A percentile compares a stretch with the other conserved stretches of the same genome.
Conservation (phyloP, 1,140 invertebrate genomes). For the Acromyrmex heyeri region DNA sequence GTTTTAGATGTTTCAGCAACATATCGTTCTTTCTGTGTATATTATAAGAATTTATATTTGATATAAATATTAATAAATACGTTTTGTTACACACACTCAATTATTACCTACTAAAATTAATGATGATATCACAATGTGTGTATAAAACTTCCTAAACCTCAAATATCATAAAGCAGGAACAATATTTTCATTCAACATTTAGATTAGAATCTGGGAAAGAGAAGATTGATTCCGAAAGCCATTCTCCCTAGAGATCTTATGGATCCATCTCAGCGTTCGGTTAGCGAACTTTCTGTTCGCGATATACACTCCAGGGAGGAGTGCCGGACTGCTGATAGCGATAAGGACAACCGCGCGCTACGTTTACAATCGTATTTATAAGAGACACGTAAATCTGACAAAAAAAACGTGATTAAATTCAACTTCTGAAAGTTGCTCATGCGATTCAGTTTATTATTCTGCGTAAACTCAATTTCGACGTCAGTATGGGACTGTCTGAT, state of each 20-base stretch:
- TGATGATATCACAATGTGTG: background rate
- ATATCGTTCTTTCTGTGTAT: no score
- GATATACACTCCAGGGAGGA: conserved; percentile 49
- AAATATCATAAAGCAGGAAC: background rate
- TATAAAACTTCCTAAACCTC: background rate
- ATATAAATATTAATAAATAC: background rate
- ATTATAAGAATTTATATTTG: background rate
- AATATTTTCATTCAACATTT: conserved; percentile 57
- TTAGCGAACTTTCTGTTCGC: conserved; percentile 43
- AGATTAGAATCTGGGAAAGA: conserved; percentile 42
- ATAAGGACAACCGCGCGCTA: conserved; percentile 43
- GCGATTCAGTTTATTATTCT: conserved; percentile 37
- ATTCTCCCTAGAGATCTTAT: conserved; percentile 36
- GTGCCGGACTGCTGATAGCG: conserved; percentile 55
- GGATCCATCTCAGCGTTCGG: background rate
- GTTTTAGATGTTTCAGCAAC: no score
- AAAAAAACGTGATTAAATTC: background rate
- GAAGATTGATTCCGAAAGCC: conserved; percentile 46
- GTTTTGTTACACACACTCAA: background rate
- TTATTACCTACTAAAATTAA: conserved; percentile 6
- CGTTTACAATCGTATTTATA: conserved; percentile 42
- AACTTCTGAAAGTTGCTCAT: background rate
- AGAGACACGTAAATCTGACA: background rate
- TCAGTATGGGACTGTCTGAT: background rate
- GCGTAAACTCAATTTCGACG: conserved; percentile 53